A percentile compares a stretch with the other conserved stretches of the same genome.
Conservation (phyloP, 1,140 invertebrate species). For the Anastrepha obliqua region DNA sequence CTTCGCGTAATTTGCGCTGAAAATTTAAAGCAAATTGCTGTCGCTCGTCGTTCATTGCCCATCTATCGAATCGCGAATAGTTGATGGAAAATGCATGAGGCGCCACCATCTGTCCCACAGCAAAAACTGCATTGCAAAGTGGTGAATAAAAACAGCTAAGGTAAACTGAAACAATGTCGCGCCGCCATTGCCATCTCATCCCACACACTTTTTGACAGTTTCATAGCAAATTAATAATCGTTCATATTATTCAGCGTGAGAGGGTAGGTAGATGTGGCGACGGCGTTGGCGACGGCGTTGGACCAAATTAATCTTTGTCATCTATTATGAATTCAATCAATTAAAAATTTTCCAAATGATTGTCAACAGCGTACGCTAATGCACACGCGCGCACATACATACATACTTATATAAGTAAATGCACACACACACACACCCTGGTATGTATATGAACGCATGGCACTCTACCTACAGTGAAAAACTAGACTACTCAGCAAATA, state of each 20-base stretch:
- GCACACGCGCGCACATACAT: background rate
- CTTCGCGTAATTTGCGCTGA: slow-evolving; percentile 7
- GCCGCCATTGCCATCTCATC: background rate
- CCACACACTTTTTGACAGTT: slow-evolving; percentile 19
- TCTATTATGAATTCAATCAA: slow-evolving; percentile 48
- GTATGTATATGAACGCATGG: too few species aligned
- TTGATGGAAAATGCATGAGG: slow-evolving; percentile 27
- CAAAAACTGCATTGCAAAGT: background rate
- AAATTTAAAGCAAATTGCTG: slow-evolving; percentile 10
- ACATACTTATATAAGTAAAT: background rate
- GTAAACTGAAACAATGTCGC: background rate
- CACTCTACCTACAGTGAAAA: too few species aligned
- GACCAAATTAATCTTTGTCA: slow-evolving; percentile 41
- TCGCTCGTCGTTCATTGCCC: background rate
- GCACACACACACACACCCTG: too few species aligned
- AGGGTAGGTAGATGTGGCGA: background rate
- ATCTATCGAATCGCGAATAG: background rate
- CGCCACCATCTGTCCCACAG: background rate
- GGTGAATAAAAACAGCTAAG: background rate
- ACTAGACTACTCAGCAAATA: too few species aligned
- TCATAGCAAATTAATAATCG: slow-evolving; percentile 21
- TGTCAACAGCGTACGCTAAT: background rate
- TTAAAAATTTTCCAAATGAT: slow-evolving; percentile 33
- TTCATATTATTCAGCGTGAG: background rate
- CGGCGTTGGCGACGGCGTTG: background rate